These are phyloP conservation scores for Enteromius paludinosus DNA, from an alignment of 2,797 vertebrate species.

Conservation along the genomic window DNA sequence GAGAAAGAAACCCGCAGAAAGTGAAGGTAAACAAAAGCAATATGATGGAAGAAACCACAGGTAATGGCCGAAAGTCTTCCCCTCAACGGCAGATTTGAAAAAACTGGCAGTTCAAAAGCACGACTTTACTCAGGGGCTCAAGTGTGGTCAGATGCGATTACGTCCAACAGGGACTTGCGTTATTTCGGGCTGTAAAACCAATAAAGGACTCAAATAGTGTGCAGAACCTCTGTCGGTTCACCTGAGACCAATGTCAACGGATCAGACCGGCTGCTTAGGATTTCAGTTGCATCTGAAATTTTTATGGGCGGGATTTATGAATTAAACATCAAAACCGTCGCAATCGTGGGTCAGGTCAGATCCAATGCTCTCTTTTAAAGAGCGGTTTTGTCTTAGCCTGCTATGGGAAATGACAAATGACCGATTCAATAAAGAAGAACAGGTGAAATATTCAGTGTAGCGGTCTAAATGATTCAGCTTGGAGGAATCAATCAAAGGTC, in stretches of 20 bases:
- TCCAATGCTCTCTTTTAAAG: constrained; percentile 8
- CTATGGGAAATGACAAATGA: constrained; percentile 42
- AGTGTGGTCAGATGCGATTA: constrained; percentile 20
- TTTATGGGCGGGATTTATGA: constrained; percentile 31
- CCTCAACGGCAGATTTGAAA: constrained; percentile 9
- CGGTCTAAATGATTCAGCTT: neutral
- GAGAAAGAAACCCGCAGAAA: constrained; percentile 22
- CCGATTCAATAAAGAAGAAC: constrained; percentile 31
- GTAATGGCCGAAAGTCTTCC: neutral
- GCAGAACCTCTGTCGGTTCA: constrained; percentile 17
- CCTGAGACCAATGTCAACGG: constrained; percentile 19
- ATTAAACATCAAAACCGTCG: constrained; percentile 39
- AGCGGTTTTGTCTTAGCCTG: constrained; percentile 4
- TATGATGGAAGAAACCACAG: neutral
- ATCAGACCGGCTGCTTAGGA: constrained; percentile 1
- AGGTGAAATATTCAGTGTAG: constrained; percentile 20
- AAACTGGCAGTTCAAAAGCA: constrained; percentile 35
- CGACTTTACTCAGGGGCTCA: constrained; percentile 21
- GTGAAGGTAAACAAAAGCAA: constrained; percentile 42
- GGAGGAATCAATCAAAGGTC: constrained; percentile 39
- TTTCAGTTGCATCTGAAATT: constrained; percentile 15
- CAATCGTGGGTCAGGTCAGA: neutral
- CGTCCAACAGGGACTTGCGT: constrained; percentile 13
- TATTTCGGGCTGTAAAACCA: constrained; percentile 22
- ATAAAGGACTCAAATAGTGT: constrained; percentile 33